These are phyloP conservation scores for Osmerus eperlanus DNA, from an alignment of 2,113 vertebrate genomes.

Conservation along the genomic window DNA sequence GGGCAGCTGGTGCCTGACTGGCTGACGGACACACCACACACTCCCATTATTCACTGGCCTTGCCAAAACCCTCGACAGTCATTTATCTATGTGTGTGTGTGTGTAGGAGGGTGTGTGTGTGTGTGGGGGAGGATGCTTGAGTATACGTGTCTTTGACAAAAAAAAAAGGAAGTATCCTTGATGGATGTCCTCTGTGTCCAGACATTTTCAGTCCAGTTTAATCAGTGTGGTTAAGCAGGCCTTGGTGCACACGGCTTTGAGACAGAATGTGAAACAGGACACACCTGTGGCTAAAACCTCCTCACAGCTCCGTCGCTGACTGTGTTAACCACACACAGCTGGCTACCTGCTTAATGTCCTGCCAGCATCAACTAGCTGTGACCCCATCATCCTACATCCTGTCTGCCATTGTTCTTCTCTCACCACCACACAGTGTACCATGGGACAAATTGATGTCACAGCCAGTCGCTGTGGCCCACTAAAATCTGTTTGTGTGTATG, in stretches of 20 bases:
- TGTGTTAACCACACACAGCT: slow-evolving; percentile 32
- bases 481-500: neutral
- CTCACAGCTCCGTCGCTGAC: slow-evolving; percentile 8
- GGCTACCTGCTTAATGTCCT: slow-evolving; percentile 15
- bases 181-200: no score
- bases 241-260: neutral
- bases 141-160: neutral
- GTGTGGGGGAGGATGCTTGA: neutral
- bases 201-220: no score
- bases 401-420: slow-evolving; percentile 48
- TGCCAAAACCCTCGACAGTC: neutral
- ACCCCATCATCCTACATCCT: slow-evolving; percentile 42
- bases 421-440: slow-evolving; percentile 27
- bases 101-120: neutral
- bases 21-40: slow-evolving; percentile 11
- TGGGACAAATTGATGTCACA: slow-evolving; percentile 16
- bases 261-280: slow-evolving; percentile 17
- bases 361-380: slow-evolving; percentile 26
- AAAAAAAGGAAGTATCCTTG: no score
- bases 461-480: neutral
- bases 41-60: slow-evolving; percentile 4
- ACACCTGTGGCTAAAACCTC: slow-evolving; percentile 34
- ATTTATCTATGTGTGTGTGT: slow-evolving; percentile 2
- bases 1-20: slow-evolving; percentile 10
- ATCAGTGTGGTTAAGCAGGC: no score